Percentiles rank a stretch among this genome's conserved stretches.
Evolutionary conservation across 2,888 invertebrate genomes (phyloP).

Genomic region (Ferrisia virgata): DNA sequence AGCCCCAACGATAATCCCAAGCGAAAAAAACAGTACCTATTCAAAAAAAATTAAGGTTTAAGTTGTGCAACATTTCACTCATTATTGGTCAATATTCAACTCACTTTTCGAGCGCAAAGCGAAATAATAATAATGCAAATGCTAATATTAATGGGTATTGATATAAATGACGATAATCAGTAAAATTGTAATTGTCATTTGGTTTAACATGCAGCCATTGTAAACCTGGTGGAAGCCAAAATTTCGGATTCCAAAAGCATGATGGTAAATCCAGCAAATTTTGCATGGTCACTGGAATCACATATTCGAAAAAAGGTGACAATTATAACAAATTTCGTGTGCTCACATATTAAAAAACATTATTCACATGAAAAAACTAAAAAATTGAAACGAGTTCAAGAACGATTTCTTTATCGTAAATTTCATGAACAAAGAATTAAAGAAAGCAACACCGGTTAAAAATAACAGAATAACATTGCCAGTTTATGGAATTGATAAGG

Average conservation of each 20-base stretch:
- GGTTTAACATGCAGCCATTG: slow-evolving; percentile 86
- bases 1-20: slow-evolving; percentile 78
- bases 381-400: background rate
- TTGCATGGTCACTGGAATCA: slow-evolving; percentile 48
- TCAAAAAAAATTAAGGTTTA: slow-evolving; percentile 49
- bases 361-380: background rate
- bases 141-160: slow-evolving; percentile 78
- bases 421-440: slow-evolving; percentile 23
- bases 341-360: background rate
- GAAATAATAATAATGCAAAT: slow-evolving; percentile 68
- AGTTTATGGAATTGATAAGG: background rate
- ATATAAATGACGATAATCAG: slow-evolving; percentile 71
- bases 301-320: background rate
- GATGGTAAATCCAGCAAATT: slow-evolving; percentile 54
- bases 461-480: background rate
- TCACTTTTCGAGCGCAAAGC: slow-evolving; percentile 81
- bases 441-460: slow-evolving; percentile 26
- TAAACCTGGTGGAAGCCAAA: slow-evolving; percentile 90
- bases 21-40: slow-evolving; percentile 76
- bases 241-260: slow-evolving; percentile 73
- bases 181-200: slow-evolving; percentile 66
- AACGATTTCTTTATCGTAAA: background rate
- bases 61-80: background rate
- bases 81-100: background rate
- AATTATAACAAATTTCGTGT: background rate